Evolutionary conservation across 2,888 invertebrate genomes (phyloP).

Genomic region (Amiota mariae): DNA sequence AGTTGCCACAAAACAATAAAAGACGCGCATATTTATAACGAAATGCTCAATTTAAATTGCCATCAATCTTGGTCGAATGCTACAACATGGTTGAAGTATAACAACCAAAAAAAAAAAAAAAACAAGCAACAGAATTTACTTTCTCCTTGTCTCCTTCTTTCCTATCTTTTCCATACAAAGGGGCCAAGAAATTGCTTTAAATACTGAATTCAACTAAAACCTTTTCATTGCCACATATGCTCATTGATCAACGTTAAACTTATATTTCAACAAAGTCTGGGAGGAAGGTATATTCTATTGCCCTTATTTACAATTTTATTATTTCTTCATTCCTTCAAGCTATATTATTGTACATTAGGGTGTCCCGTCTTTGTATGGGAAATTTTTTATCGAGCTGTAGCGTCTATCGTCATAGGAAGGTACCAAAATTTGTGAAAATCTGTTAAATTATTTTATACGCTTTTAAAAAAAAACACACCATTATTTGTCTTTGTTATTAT

Average conservation of each 20-base stretch:
- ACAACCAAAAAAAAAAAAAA: conserved; percentile 37
- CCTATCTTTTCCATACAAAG: background rate
- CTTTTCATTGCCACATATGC: conserved; percentile 14
- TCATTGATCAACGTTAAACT: background rate
- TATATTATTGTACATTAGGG: too few species aligned
- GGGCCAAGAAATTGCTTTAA: too few species aligned
- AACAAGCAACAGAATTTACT: background rate
- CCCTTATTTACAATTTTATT: background rate
- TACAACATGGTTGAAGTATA: conserved; percentile 30
- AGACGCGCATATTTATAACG: conserved; percentile 68
- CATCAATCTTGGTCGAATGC: conserved; percentile 65
- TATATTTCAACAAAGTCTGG: too few species aligned
- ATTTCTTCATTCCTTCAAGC: too few species aligned
- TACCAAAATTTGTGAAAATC: too few species aligned
- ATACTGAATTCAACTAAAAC: conserved; percentile 20
- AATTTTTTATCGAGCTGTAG: too few species aligned
- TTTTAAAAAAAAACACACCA: too few species aligned
- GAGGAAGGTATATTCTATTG: background rate
- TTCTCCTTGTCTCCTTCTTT: background rate
- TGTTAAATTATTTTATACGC: too few species aligned
- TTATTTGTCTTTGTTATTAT: too few species aligned
- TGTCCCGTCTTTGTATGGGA: too few species aligned
- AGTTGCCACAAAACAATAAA: conserved; percentile 61
- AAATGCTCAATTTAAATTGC: conserved; percentile 70
- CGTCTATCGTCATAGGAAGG: too few species aligned